These are phyloP conservation scores for Cantharis flavilabris DNA, from an alignment of 2,888 invertebrate genomes.

Conservation along the genomic window DNA sequence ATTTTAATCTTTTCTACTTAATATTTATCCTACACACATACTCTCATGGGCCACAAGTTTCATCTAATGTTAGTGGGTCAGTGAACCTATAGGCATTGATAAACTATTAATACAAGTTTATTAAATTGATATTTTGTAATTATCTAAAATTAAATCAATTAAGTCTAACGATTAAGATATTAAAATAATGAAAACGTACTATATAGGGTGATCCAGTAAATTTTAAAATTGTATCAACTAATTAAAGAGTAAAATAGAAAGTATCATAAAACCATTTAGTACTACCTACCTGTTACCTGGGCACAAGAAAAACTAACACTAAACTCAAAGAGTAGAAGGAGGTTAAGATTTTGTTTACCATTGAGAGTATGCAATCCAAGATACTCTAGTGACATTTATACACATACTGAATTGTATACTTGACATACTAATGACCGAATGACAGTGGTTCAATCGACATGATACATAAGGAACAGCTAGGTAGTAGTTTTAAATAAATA, in stretches of 20 bases:
- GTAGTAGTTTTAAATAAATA: too few species aligned
- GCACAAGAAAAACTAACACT: neutral
- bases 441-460: too few species aligned
- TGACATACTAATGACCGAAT: neutral
- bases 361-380: neutral
- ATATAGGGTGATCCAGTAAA: neutral
- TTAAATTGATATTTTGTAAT: neutral
- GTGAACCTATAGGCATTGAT: neutral
- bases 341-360: neutral
- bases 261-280: neutral
- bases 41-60: neutral
- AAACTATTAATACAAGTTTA: neutral
- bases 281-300: neutral
- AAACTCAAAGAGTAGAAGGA: neutral
- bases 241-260: neutral
- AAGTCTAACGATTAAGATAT: neutral
- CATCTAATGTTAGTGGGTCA: neutral
- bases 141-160: neutral
- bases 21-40: neutral
- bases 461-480: too few species aligned
- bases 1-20: neutral
- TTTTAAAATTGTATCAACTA: neutral
- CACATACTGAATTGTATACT: neutral
- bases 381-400: neutral
- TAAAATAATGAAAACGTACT: neutral